phyloP scores from a whole-genome alignment of 2,113 vertebrate genomes.

The Malurus melanocephalus region DNA sequence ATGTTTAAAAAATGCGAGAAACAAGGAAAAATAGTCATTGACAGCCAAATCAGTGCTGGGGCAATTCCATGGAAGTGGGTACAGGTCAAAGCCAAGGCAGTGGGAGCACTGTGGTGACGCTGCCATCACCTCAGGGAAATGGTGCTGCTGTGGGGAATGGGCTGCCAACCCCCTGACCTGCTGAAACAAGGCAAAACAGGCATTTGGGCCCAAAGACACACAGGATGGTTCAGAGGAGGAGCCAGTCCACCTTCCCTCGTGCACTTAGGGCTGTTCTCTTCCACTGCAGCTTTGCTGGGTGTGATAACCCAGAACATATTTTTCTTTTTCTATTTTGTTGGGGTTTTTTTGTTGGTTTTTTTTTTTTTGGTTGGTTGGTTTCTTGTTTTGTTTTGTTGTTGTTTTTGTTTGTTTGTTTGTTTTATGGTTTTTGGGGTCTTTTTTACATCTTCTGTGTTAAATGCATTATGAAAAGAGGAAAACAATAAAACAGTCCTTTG shows the following conservation, averaged over 20 bases:
- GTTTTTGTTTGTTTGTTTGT: too few species aligned
- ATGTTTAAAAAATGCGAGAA: neutral
- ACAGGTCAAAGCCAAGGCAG: neutral
- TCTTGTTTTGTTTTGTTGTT: too few species aligned
- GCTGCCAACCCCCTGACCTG: neutral
- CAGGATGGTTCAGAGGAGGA: neutral
- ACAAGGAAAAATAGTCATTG: neutral
- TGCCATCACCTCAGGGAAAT: rapidly evolving
- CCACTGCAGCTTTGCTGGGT: neutral
- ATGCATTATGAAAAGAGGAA: neutral
- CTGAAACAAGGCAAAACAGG: neutral
- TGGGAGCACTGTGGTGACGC: rapidly evolving
- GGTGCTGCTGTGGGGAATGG: rapidly evolving
- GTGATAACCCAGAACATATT: neutral
- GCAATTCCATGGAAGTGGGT: neutral
- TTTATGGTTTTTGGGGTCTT: too few species aligned
- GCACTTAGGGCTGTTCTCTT: neutral
- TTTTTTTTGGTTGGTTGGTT: too few species aligned
- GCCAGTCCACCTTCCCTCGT: neutral
- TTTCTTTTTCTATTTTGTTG: too few species aligned
- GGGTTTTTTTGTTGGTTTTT: too few species aligned
- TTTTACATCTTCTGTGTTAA: too few species aligned
- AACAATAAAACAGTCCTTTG: neutral
- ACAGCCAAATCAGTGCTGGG: neutral
- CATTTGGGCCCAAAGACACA: neutral